A percentile compares a stretch with the other conserved stretches of the same genome.
phyloP scores from a whole-genome alignment of 1,140 invertebrate genomes.

The Ctenoplectra terminalis region DNA sequence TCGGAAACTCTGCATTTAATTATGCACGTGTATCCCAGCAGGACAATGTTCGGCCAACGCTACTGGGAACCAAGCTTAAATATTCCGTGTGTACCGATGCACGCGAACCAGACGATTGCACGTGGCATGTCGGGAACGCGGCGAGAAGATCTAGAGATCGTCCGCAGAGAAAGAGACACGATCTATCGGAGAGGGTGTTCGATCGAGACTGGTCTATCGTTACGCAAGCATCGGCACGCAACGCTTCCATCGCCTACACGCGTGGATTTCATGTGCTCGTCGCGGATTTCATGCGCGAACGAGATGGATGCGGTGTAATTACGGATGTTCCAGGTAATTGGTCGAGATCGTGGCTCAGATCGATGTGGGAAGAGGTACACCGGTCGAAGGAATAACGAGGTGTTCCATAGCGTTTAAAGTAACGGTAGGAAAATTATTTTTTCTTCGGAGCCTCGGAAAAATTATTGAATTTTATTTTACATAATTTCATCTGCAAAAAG shows the following conservation, averaged over 20 bases:
- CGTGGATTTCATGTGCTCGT: constrained; percentile 19
- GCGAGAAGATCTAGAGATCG: constrained; percentile 33
- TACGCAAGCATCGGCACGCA: constrained; percentile 55
- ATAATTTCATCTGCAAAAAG: no score
- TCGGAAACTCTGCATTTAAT: no score
- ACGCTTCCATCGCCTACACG: constrained; percentile 35
- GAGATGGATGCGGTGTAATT: constrained; percentile 12
- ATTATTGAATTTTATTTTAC: no score
- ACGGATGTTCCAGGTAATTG: constrained; percentile 5
- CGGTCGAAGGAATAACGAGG: not conserved
- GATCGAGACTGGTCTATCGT: constrained; percentile 43
- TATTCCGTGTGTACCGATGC: constrained; percentile 10
- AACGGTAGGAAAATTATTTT: no score
- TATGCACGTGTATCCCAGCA: no score
- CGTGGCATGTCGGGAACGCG: no score
- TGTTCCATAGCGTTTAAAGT: not conserved
- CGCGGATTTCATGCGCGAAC: not conserved
- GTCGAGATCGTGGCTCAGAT: not conserved
- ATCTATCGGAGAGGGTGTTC: constrained; percentile 29
- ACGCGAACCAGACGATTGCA: constrained; percentile 42
- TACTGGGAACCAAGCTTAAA: not conserved
- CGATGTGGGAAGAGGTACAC: not conserved
- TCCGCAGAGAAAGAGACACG: not conserved
- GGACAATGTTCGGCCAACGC: no score
- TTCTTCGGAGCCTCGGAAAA: no score